These are phyloP conservation scores for Acropora tenuis DNA, from an alignment of 64 coral and sea anemone genomes.

Conservation along the genomic window DNA sequence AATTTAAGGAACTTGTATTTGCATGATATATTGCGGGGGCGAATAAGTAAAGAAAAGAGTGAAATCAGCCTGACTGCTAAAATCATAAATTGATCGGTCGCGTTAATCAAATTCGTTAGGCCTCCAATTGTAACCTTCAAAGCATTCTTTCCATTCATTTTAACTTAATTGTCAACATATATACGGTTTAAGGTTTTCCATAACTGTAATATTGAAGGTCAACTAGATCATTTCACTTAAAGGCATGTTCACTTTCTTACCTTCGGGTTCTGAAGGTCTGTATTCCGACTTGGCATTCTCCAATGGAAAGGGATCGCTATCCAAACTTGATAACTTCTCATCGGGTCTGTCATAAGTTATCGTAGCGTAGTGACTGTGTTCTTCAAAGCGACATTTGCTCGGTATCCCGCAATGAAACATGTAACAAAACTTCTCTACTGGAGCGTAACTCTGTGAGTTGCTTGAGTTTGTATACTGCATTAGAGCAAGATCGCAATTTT, in stretches of 20 bases:
- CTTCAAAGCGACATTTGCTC: conserved; percentile 48
- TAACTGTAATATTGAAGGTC: too few relatives aligned
- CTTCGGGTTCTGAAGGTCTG: neutral
- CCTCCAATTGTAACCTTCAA: neutral
- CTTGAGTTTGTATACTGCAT: conserved; percentile 53
- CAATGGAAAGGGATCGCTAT: neutral
- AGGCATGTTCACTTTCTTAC: neutral
- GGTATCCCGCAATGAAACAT: conserved; percentile 65
- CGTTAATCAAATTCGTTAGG: neutral
- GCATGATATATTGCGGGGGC: too few relatives aligned
- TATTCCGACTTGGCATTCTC: neutral
- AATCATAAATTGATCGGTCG: neutral
- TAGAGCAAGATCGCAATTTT: conserved; percentile 45
- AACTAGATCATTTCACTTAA: too few relatives aligned
- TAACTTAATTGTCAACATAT: neutral
- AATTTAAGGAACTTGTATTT: too few relatives aligned
- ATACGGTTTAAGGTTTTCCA: too few relatives aligned
- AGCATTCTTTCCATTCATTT: neutral
- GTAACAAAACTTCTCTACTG: conserved; percentile 49
- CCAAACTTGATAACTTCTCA: neutral
- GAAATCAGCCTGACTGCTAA: too few relatives aligned
- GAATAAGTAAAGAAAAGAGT: too few relatives aligned
- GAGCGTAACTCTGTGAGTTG: neutral
- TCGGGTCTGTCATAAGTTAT: conserved; percentile 58
- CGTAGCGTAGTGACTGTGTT: conserved; percentile 64